A percentile compares a stretch with the other conserved stretches of the same genome.
These are phyloP conservation scores for Papio anubis DNA, from an alignment of 2,113 vertebrate genomes.

Conservation along the genomic window DNA sequence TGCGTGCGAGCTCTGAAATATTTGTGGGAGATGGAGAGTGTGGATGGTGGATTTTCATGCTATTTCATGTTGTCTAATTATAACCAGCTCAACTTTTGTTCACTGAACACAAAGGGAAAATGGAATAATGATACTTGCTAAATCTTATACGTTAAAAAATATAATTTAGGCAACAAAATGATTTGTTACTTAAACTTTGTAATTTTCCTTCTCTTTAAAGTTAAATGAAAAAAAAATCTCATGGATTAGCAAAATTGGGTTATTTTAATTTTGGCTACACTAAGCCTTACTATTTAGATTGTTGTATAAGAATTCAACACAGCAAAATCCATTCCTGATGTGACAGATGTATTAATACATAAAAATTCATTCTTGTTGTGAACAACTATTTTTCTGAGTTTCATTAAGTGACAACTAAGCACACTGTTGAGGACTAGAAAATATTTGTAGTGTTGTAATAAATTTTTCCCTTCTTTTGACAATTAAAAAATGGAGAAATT, in stretches of 20 bases:
- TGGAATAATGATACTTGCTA: slow-evolving; percentile 54
- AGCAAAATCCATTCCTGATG: neutral
- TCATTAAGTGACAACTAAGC: neutral
- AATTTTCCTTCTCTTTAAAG: slow-evolving; percentile 74
- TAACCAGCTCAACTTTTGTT: slow-evolving; percentile 13
- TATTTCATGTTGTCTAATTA: slow-evolving; percentile 32
- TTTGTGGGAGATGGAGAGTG: neutral
- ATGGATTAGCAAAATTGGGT: slow-evolving; percentile 76
- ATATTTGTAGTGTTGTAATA: neutral
- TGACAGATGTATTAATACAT: neutral
- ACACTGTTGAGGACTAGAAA: neutral
- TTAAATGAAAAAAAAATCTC: slow-evolving; percentile 74
- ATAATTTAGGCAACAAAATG: slow-evolving; percentile 38
- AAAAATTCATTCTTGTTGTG: slow-evolving; percentile 29
- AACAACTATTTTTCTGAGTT: neutral
- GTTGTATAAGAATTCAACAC: neutral
- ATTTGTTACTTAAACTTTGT: slow-evolving; percentile 64
- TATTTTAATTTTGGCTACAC: slow-evolving; percentile 65
- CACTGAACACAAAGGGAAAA: slow-evolving; percentile 55
- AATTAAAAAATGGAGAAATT: neutral
- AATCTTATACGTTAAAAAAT: slow-evolving; percentile 50
- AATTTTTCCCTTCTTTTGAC: neutral
- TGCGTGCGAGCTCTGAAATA: slow-evolving; percentile 5
- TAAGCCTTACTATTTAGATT: neutral
- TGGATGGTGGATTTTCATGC: slow-evolving; percentile 45